Evolutionary conservation across 92 coral and sea anemone genomes (phyloP).

Genomic region (Actinostola sp.): DNA sequence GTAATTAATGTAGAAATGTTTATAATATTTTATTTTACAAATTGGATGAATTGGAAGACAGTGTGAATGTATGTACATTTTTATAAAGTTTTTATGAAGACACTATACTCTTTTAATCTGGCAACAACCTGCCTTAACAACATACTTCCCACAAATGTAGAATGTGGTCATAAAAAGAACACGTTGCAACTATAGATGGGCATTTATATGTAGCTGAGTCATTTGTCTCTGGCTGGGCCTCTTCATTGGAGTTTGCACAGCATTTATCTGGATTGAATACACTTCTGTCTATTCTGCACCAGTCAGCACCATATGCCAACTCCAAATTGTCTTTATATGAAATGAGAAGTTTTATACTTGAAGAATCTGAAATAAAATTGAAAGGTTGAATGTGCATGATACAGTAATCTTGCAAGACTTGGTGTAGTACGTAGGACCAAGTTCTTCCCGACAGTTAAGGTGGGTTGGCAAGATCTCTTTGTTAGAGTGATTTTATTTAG

Average conservation of each 20-base stretch:
- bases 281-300: conserved; percentile 53
- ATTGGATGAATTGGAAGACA: not conserved
- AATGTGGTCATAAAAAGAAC: conserved; percentile 95
- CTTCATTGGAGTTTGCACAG: not conserved
- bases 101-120: too few species aligned
- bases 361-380: conserved; percentile 18
- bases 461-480: too few species aligned
- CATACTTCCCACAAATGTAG: conserved; percentile 83
- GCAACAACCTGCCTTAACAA: too few species aligned
- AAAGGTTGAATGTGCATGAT: too few species aligned
- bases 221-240: conserved; percentile 1
- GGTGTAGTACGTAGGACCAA: too few species aligned
- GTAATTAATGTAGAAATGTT: too few species aligned
- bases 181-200: conserved; percentile 71
- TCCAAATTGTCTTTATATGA: conserved; percentile 77
- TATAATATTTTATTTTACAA: too few species aligned
- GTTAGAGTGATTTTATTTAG: too few species aligned
- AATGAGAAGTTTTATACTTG: conserved; percentile 43
- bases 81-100: too few species aligned
- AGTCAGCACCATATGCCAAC: conserved; percentile 97
- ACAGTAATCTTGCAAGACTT: too few species aligned
- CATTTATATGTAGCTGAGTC: not conserved
- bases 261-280: not conserved
- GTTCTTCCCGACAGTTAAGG: too few species aligned
- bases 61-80: not conserved